Evolutionary conservation across 1,140 invertebrate genomes (phyloP).

Genomic region (Cardiocondyla obscurior): DNA sequence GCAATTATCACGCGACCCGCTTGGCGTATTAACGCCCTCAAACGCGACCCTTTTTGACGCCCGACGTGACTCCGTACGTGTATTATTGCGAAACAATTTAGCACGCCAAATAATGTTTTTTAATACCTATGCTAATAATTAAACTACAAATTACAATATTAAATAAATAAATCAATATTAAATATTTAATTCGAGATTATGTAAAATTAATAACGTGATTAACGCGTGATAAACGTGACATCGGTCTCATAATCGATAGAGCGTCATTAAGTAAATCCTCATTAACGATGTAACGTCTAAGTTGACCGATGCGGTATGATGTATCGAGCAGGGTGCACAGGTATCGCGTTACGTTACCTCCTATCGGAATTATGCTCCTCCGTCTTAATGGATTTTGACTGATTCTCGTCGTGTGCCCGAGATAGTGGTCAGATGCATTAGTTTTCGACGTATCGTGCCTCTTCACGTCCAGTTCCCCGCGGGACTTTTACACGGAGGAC

Average conservation of each 20-base stretch:
- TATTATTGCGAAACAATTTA: background rate
- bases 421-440: slow-evolving; percentile 63
- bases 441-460: slow-evolving; percentile 51
- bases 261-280: slow-evolving; percentile 68
- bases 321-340: slow-evolving; percentile 35
- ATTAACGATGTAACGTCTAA: slow-evolving; percentile 60
- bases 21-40: background rate
- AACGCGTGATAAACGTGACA: slow-evolving; percentile 60
- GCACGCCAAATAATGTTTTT: background rate
- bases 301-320: background rate
- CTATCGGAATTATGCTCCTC: slow-evolving; percentile 57
- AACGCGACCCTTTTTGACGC: background rate
- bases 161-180: no score
- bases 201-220: background rate
- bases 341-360: slow-evolving; percentile 59
- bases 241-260: slow-evolving; percentile 73
- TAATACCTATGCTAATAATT: background rate
- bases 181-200: background rate
- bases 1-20: background rate
- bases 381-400: slow-evolving; percentile 70
- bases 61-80: background rate
- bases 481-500: background rate
- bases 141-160: background rate
- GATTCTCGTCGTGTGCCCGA: slow-evolving; percentile 72
- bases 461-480: slow-evolving; percentile 3